Percentiles rank a stretch among this genome's conserved stretches.
Conservation (phyloP, 2,797 vertebrate genomes). For the Avahi laniger region DNA sequence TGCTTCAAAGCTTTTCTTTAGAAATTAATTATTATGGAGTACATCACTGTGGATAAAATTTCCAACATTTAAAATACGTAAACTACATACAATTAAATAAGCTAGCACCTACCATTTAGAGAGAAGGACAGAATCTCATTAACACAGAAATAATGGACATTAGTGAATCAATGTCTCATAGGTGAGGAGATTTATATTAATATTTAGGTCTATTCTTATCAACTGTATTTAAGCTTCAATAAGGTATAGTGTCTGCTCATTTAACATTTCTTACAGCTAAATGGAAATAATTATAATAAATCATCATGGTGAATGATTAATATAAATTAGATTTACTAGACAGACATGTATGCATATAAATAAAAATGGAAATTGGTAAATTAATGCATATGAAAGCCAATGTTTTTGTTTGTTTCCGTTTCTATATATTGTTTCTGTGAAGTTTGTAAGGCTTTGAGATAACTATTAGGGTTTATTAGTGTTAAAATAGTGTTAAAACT, state of each 20-base stretch:
- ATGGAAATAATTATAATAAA: constrained; percentile 18
- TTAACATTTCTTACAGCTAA: constrained; percentile 1
- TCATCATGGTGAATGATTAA: neutral
- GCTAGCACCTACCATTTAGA: neutral
- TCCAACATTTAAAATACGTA: neutral
- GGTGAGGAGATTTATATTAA: neutral
- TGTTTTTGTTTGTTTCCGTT: neutral
- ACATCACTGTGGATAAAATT: neutral
- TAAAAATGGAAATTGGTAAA: neutral
- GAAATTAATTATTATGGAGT: neutral
- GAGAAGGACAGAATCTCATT: neutral
- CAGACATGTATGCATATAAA: neutral
- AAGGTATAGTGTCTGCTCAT: neutral
- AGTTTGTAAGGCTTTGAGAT: neutral
- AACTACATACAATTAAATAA: neutral
- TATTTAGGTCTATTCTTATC: neutral
- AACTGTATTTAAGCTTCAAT: neutral
- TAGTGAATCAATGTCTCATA: neutral
- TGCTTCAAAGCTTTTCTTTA: neutral
- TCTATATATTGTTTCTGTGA: neutral
- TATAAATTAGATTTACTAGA: neutral
- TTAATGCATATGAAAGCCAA: neutral
- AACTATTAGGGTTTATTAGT: neutral
- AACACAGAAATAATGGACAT: neutral
- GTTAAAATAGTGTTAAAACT: neutral